Evolutionary conservation across 2,113 vertebrate species (phyloP).

Genomic region (Petrocephalus zakoni): DNA sequence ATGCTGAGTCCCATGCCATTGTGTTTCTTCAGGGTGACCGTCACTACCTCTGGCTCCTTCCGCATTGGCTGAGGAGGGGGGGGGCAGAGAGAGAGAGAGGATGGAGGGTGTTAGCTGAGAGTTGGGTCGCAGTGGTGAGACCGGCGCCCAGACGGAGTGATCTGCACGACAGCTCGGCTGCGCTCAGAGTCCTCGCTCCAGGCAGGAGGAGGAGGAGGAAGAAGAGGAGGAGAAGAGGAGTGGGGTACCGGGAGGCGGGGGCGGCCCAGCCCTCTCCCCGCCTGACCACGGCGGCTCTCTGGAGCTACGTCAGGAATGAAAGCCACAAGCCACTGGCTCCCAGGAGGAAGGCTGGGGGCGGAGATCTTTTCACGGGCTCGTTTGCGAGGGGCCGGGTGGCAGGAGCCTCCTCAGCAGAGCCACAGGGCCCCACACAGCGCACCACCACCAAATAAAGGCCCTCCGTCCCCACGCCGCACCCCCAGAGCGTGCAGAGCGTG

Average conservation of each 20-base stretch:
- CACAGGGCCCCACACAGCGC: constrained; percentile 27
- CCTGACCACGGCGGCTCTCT: constrained; percentile 11
- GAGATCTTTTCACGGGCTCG: neutral
- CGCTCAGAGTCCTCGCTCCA: neutral
- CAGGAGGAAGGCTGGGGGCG: neutral
- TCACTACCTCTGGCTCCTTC: constrained; percentile 95
- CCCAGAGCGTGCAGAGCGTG: neutral
- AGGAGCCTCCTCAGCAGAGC: neutral
- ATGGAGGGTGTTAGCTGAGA: constrained; percentile 20
- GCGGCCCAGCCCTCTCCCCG: neutral
- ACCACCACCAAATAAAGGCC: neutral
- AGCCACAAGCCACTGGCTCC: constrained; percentile 18
- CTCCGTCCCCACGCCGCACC: neutral
- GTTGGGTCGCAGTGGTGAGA: neutral
- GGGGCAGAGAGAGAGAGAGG: neutral
- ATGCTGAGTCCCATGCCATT: constrained; percentile 99
- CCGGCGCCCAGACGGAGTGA: neutral
- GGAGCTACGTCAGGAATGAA: constrained; percentile 28
- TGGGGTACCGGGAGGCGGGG: neutral
- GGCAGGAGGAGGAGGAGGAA: neutral
- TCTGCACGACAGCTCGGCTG: neutral
- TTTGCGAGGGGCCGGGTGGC: neutral
- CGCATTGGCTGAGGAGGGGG: constrained; percentile 73
- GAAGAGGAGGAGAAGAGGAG: neutral
- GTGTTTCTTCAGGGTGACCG: constrained; percentile 95